Evolutionary conservation across 2,113 vertebrate genomes (phyloP).

Genomic region (Sitta europaea): DNA sequence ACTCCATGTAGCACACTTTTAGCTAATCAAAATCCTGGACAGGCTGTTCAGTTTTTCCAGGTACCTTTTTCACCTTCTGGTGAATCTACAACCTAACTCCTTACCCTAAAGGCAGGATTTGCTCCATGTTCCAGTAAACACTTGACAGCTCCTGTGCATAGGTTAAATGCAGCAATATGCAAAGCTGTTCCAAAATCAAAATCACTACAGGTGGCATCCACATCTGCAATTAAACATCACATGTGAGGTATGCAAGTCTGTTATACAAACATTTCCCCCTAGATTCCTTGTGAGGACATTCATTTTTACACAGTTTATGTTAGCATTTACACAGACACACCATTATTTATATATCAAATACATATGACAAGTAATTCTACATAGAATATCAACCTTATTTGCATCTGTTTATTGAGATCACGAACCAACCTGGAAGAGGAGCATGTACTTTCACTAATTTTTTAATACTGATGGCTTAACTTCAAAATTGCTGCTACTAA

Average conservation of each 20-base stretch:
- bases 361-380: not conserved
- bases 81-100: not conserved
- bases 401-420: not conserved
- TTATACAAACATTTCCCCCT: not conserved
- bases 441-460: not conserved
- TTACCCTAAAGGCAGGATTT: slow-evolving; percentile 95
- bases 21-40: not conserved
- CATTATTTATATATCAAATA: not conserved
- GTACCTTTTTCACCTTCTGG: not conserved
- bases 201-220: slow-evolving; percentile 96
- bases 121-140: slow-evolving; percentile 91
- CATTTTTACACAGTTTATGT: not conserved
- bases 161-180: slow-evolving; percentile 93
- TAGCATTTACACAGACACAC: not conserved
- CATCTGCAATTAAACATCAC: slow-evolving; percentile 80
- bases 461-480: not conserved
- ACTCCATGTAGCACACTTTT: not conserved
- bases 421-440: not conserved
- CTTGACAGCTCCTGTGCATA: slow-evolving; percentile 87
- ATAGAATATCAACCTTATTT: not conserved
- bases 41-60: not conserved
- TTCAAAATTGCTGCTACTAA: not conserved
- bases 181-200: slow-evolving; percentile 96
- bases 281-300: not conserved
- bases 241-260: not conserved